Conservation (phyloP, 2,797 vertebrate species). For the Cercopithecus petaurista region DNA sequence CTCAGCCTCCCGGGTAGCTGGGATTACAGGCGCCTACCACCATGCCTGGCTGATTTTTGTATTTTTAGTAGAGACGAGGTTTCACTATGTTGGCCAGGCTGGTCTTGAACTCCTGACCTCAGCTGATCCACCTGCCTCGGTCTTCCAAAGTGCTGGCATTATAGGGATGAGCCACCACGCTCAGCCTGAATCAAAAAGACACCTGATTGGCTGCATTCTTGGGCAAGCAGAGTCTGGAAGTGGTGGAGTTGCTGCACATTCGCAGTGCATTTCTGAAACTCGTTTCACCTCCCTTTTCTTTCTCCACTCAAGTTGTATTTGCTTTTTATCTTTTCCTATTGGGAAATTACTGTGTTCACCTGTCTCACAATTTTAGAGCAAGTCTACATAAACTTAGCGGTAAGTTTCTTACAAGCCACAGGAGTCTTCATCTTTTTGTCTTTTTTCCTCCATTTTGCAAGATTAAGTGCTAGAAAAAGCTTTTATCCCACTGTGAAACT, state of each 20-base stretch:
- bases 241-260: neutral
- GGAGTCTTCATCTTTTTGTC: neutral
- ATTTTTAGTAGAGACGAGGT: neutral
- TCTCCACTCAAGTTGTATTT: neutral
- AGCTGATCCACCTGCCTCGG: neutral
- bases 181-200: neutral
- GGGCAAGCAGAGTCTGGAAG: neutral
- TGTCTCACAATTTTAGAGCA: neutral
- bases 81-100: neutral
- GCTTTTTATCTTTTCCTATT: neutral
- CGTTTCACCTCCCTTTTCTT: neutral
- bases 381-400: neutral
- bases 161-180: neutral
- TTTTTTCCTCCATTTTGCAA: neutral
- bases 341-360: neutral
- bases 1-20: neutral
- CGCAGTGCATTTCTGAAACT: neutral
- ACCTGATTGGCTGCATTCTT: neutral
- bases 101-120: neutral
- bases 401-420: neutral
- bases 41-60: neutral
- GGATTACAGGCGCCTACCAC: neutral
- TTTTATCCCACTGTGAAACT: neutral
- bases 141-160: neutral
- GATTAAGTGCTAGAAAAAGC: neutral